These are phyloP conservation scores for Rhinolophus sinicus DNA, from an alignment of 2,113 vertebrate genomes.

Conservation along the genomic window DNA sequence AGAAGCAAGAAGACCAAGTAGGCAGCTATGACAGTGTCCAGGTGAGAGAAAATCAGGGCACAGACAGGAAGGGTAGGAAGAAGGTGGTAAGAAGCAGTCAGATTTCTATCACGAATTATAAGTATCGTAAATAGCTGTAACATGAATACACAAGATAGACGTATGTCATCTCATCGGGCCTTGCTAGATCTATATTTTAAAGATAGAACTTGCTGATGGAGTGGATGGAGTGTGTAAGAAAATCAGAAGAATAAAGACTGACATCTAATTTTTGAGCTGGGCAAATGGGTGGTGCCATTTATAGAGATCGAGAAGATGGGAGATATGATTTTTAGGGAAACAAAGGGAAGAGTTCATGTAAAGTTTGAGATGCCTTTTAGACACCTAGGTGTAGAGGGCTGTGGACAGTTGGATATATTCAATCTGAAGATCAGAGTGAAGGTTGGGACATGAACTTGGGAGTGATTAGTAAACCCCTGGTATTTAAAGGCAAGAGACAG, in stretches of 20 bases:
- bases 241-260: background rate
- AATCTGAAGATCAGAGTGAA: background rate
- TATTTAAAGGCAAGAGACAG: background rate
- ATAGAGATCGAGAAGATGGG: background rate
- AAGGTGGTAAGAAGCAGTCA: background rate
- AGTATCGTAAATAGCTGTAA: background rate
- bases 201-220: background rate
- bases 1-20: background rate
- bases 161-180: background rate
- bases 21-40: background rate
- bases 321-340: background rate
- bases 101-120: background rate
- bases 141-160: background rate
- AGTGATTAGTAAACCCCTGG: background rate
- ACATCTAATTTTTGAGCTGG: background rate
- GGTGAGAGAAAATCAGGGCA: background rate
- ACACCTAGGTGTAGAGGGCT: background rate
- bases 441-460: background rate
- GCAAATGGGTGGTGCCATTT: background rate
- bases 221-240: background rate
- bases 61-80: accelerated
- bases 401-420: background rate
- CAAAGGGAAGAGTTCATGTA: background rate
- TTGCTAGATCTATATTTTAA: background rate
- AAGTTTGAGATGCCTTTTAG: background rate